Evolutionary conservation across 2,113 vertebrate species (phyloP).

Genomic region (Oreocharis arfaki): DNA sequence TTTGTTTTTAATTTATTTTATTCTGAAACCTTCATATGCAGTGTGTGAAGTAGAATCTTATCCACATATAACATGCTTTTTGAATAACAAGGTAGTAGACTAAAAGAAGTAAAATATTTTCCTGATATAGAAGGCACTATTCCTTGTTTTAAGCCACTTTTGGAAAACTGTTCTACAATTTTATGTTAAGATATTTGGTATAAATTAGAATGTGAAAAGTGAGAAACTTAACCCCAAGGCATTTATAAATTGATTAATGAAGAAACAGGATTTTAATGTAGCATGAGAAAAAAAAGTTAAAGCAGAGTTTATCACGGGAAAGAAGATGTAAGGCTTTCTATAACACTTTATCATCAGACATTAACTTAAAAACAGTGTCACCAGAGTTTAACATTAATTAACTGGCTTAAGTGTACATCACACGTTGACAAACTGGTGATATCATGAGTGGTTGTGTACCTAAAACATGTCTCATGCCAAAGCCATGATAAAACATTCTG

Average conservation of each 20-base stretch:
- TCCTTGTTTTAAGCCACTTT: not conserved
- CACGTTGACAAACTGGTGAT: not conserved
- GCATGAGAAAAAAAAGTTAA: not conserved
- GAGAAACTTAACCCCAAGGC: not conserved
- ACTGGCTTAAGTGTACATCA: accelerated
- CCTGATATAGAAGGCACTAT: not conserved
- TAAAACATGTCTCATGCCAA: not conserved
- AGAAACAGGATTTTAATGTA: not conserved
- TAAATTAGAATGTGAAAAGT: not conserved
- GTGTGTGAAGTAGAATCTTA: not conserved
- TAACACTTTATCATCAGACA: not conserved
- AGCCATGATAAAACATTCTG: not conserved
- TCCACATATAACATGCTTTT: not conserved
- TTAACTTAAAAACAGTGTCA: not conserved
- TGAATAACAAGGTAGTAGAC: not conserved
- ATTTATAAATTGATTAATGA: not conserved
- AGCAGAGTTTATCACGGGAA: not conserved
- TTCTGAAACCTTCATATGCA: not conserved
- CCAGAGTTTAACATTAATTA: not conserved
- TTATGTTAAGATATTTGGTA: not conserved
- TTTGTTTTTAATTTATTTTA: not conserved
- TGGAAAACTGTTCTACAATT: not conserved
- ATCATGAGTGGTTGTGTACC: not conserved
- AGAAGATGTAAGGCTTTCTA: not conserved
- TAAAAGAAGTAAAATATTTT: not conserved